Conservation (phyloP, 1,140 invertebrate species). For the Drosophila aff. region DNA sequence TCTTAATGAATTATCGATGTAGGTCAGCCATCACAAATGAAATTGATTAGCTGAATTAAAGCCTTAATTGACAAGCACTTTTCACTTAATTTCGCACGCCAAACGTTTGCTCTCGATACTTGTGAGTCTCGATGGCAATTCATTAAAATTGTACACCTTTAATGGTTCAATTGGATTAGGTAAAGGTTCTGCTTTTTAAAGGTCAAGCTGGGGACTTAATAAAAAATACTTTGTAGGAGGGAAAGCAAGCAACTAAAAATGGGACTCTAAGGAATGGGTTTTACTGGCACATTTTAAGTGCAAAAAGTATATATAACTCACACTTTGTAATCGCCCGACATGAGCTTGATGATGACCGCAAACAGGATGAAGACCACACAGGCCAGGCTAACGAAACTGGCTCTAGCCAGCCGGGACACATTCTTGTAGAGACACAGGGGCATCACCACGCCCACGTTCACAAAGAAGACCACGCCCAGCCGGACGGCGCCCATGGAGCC, state of each 20-base stretch:
- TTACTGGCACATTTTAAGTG: neutral
- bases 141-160: constrained; percentile 1
- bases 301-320: constrained; percentile 59
- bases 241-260: neutral
- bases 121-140: neutral
- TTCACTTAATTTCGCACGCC: constrained; percentile 2
- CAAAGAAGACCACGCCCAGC: constrained; percentile 91
- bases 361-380: constrained; percentile 91
- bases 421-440: constrained; percentile 94
- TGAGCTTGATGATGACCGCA: constrained; percentile 86
- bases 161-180: neutral
- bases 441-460: constrained; percentile 90
- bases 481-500: constrained; percentile 87
- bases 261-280: neutral
- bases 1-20: constrained; percentile 6
- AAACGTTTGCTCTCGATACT: neutral
- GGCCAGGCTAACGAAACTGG: constrained; percentile 91
- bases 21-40: constrained; percentile 3
- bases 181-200: neutral
- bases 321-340: constrained; percentile 87
- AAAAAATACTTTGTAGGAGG: too few species aligned
- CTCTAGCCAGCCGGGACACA: constrained; percentile 91
- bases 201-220: neutral
- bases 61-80: constrained; percentile 3
- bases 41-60: constrained; percentile 16